Evolutionary conservation across 2,113 vertebrate species (phyloP), one percentile per base, ranked within the genome.

Genomic region (Emydura subglobosa): DNA sequence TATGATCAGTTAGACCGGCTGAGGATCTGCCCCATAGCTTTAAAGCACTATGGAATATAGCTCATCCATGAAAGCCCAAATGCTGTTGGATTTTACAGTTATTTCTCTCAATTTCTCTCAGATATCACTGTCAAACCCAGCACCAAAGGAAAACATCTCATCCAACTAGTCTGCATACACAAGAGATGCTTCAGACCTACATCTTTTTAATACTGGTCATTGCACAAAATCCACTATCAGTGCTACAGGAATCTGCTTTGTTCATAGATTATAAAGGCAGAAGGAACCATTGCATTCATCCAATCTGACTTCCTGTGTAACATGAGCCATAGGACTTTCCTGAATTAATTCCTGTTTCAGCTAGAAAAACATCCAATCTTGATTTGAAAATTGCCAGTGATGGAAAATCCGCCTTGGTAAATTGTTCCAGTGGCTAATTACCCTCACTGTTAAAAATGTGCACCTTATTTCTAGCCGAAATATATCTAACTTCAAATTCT

Each of bases 301-400:
- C 44, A 57, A 3, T 19, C 19, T 3, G 13, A n/a, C 7, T 79
- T 53, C 86, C 83, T 39, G 2, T 0, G 0, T 24, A 24, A 19
- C 9, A 12, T 3, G 1, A 22, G 24, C 10, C 24, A 42, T 44
- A 47, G 42, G 24, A 27, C 12, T 44, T 50, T 29, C 12, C 39
- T 0, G 0, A 5, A 10, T 25, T 4, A 3, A 9, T 31, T 39
- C 31, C 65, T 76, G 39, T 44, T 82, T 5, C 0, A 54, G 4
- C 3, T 44, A 83, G 51, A 82, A 92, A 89, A 68, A 34, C 5
- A 4, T 2, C 4, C 42, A 10, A 22, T 31, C 25, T 79, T 55
- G 7, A 10, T 84, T 34, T 83, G 47, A 12, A 0, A 83, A 31
- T 7, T 4, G 7, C 34, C 10, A 34, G 10, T 14, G 3, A 4